Evolutionary conservation across 1,140 invertebrate genomes (phyloP).

Genomic region (Dreissena polymorpha): DNA sequence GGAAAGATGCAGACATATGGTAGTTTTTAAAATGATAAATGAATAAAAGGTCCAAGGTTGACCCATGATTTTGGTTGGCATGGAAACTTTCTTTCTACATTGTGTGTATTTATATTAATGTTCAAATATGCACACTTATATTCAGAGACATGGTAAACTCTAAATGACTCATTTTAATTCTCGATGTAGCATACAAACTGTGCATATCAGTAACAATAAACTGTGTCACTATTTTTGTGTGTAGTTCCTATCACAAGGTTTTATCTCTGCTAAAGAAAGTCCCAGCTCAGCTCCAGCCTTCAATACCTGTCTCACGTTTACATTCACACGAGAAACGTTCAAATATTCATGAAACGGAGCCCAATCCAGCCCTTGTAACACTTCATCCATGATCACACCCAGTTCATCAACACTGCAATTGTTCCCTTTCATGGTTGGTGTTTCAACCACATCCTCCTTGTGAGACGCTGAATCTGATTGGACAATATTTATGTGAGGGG

Average conservation of each 20-base stretch:
- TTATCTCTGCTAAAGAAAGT: constrained; percentile 15
- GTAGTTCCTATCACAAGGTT: constrained; percentile 17
- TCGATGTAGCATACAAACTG: too few species aligned
- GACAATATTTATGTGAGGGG: constrained; percentile 31
- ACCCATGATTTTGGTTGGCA: too few species aligned
- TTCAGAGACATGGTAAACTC: too few species aligned
- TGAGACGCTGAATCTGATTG: neutral
- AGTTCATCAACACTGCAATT: constrained; percentile 31
- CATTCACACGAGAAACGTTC: constrained; percentile 69
- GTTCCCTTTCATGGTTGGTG: constrained; percentile 38
- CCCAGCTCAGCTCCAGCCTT: constrained; percentile 38
- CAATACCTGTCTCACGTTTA: constrained; percentile 76
- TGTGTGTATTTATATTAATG: too few species aligned
- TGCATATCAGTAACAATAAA: too few species aligned
- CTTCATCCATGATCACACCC: constrained; percentile 29
- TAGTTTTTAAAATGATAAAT: too few species aligned
- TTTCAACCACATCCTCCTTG: constrained; percentile 31
- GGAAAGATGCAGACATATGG: too few species aligned
- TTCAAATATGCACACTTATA: too few species aligned
- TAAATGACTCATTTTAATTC: too few species aligned
- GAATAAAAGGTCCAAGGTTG: too few species aligned
- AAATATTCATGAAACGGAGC: constrained; percentile 66
- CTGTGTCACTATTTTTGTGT: too few species aligned
- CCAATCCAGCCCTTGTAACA: constrained; percentile 44
- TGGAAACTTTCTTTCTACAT: too few species aligned